A percentile compares a stretch with the other conserved stretches of the same genome.
Evolutionary conservation across 2,888 invertebrate genomes (phyloP).

Genomic region (Arrhopalites spinosus): DNA sequence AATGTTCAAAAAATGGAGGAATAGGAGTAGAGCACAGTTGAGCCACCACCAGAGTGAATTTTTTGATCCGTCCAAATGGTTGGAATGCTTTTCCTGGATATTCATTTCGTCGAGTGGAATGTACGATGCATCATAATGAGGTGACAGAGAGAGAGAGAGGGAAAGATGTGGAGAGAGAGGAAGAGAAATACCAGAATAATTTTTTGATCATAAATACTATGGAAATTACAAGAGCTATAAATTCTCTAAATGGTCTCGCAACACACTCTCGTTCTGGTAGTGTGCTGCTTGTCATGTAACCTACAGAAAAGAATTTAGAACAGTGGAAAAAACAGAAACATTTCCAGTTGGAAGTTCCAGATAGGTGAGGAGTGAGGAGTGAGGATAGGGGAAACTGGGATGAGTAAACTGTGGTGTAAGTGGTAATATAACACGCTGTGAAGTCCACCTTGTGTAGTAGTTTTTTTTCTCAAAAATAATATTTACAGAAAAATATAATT

Average conservation of each 20-base stretch:
- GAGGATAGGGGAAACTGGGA: too few species aligned
- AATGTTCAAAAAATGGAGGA: neutral
- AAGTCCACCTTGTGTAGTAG: too few species aligned
- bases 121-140: constrained; percentile 6
- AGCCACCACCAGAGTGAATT: neutral
- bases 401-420: neutral
- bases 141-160: neutral
- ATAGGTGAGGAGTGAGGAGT: neutral
- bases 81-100: neutral
- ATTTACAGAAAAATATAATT: too few species aligned
- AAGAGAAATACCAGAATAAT: constrained; percentile 5
- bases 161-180: neutral
- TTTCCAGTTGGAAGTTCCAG: neutral
- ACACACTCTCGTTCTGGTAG: neutral
- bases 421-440: neutral
- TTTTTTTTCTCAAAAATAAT: too few species aligned
- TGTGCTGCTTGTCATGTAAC: neutral
- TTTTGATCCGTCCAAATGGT: neutral
- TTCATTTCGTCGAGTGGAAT: neutral
- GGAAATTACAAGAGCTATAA: constrained; percentile 13
- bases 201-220: constrained; percentile 7
- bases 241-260: constrained; percentile 7
- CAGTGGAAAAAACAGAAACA: neutral
- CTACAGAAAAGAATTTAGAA: neutral
- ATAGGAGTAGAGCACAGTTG: neutral